Percentiles rank a stretch among this genome's conserved stretches.
phyloP scores from a whole-genome alignment of 2,797 vertebrate genomes.

The Eurystomus glaucurus region DNA sequence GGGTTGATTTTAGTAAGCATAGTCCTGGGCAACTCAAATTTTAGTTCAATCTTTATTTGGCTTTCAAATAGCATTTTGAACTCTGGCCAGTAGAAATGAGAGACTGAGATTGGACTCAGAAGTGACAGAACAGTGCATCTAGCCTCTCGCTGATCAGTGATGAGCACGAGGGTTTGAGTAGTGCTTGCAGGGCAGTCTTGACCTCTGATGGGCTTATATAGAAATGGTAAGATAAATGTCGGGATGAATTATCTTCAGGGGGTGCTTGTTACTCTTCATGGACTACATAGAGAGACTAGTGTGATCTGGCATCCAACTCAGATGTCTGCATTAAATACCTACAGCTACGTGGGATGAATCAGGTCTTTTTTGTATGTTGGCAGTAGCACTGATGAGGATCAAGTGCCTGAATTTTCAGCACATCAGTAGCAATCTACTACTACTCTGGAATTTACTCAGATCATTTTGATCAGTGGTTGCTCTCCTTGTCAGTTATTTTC shows the following conservation, averaged over 20 bases:
- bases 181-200: background rate
- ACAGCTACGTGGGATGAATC: background rate
- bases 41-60: background rate
- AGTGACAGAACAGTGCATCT: background rate
- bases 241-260: background rate
- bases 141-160: rapidly evolving
- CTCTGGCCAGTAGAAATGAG: background rate
- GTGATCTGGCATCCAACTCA: background rate
- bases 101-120: background rate
- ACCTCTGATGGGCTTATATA: background rate
- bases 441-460: background rate
- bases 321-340: background rate
- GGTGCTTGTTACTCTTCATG: background rate
- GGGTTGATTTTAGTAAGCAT: background rate
- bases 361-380: background rate
- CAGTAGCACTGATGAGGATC: background rate
- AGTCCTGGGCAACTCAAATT: background rate
- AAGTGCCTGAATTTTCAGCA: background rate
- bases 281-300: background rate
- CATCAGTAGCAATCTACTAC: background rate
- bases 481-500: background rate
- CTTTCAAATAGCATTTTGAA: slow-evolving; percentile 29
- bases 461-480: background rate
- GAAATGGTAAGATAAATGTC: background rate
- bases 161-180: background rate